Conservation (phyloP, 2,797 vertebrate genomes). For the Thripadectes ignobilis region DNA sequence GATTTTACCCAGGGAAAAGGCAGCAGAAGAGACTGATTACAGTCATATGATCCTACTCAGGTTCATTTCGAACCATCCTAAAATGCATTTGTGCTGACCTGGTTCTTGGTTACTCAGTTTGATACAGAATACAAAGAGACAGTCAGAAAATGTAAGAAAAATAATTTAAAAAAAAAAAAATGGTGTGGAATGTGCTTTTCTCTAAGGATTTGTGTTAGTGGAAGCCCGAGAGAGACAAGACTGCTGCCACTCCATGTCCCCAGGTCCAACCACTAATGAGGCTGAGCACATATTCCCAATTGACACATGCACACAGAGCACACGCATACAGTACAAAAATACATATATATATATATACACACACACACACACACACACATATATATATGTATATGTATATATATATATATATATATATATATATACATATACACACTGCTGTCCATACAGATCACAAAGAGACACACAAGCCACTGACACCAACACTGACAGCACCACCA, state of each 20-base stretch:
- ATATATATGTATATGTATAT: not conserved
- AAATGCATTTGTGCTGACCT: constrained; percentile 9
- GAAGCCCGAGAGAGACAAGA: not conserved
- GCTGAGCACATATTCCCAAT: not conserved
- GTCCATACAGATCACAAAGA: not conserved
- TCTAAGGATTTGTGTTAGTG: not conserved
- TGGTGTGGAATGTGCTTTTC: not conserved
- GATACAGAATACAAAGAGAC: constrained; percentile 3
- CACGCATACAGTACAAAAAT: not conserved
- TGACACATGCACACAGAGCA: not conserved
- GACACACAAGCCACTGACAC: not conserved
- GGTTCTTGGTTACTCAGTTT: not conserved
- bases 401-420: not conserved
- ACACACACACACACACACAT: not conserved
- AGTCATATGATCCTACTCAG: not conserved
- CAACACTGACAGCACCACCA: not conserved
- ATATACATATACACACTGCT: not conserved
- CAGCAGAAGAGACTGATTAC: not conserved
- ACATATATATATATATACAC: not conserved
- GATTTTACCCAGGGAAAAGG: constrained; percentile 6
- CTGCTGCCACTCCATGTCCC: not conserved
- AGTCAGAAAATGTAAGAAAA: not conserved
- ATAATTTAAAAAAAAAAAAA: not conserved
- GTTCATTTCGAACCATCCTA: constrained; percentile 23
- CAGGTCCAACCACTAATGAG: not conserved